Conservation (phyloP, 2,113 vertebrate species). For the Sylvietta virens region DNA sequence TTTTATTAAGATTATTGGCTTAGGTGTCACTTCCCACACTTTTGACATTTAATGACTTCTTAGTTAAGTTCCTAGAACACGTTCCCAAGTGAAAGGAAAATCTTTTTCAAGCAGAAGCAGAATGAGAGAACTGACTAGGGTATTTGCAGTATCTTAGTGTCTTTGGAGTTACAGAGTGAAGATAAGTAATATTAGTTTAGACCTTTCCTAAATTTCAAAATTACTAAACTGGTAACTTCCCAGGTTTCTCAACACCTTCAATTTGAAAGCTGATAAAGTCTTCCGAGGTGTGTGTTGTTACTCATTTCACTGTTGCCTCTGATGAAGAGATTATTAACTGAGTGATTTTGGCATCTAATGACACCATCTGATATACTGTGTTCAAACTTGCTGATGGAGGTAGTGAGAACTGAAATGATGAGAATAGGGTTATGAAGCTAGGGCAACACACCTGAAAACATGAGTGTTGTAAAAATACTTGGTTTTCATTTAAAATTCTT, state of each 20-base stretch:
- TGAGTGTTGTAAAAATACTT: not conserved
- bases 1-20: not conserved
- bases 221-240: not conserved
- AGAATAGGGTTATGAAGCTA: not conserved
- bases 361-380: not conserved
- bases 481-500: not conserved
- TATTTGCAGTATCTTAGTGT: not conserved
- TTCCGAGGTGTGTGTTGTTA: not conserved
- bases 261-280: rapidly evolving
- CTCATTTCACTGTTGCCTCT: not conserved
- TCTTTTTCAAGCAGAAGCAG: not conserved
- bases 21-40: not conserved
- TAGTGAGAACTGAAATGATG: not conserved
- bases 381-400: not conserved
- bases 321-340: not conserved
- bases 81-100: not conserved
- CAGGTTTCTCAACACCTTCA: not conserved
- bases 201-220: not conserved
- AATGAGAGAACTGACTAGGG: not conserved
- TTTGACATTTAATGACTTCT: not conserved
- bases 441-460: not conserved
- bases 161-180: not conserved
- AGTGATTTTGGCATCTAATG: not conserved
- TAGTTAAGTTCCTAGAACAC: not conserved
- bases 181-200: not conserved